Evolutionary conservation across 2,113 vertebrate species (phyloP), one percentile per base, ranked within the genome.

Genomic region (Melierax canorus): DNA sequence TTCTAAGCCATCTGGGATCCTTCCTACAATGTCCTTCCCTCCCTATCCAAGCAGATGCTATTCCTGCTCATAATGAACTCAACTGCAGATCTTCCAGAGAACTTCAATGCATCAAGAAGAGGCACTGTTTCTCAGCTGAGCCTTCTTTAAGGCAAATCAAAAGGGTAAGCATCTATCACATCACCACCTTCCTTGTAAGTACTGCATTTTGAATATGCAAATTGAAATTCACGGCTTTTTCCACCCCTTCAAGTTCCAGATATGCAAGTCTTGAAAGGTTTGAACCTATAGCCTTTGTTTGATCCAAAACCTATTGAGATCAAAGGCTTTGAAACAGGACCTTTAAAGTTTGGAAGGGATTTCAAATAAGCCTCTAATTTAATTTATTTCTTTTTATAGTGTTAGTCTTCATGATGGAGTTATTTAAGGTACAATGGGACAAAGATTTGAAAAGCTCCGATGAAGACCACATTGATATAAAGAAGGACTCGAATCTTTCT

Each of bases 251-350:
- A 71, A 67, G 55, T 84, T 86, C 34, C 63, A 75, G 50, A 91
- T 41, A 81, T 0, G 12, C 64, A 89, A 89, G 73, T 50, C 64
- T 81, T 0, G 0, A 74, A 81, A 67, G 4, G 12, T 84, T 87
- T 0, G 2, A 91, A 87, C 15, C 73, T 63, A 62, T 14, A 59
- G 46, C 63, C n/a, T 81, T 84, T 80, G 39, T 88, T 94, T 86
- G 79, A 95, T 95, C 51, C 72, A 77, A 89, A 91, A 58, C 20
- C 46, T 86, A 77, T 41, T n/a, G 38, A 74, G 56, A 96, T 92
- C 38, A 91, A 92, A 96, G 48, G 43, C 86, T 94, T 68, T 74
- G 43, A 92, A 92, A 92, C 11, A 74, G 73, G 39, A 87, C n/a
- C 29, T 89, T 86, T 89, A 95, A 84, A 36, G 43, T 63, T 92